These are phyloP conservation scores for Actinostola sp. DNA, from an alignment of 92 coral and sea anemone species.

Conservation along the genomic window DNA sequence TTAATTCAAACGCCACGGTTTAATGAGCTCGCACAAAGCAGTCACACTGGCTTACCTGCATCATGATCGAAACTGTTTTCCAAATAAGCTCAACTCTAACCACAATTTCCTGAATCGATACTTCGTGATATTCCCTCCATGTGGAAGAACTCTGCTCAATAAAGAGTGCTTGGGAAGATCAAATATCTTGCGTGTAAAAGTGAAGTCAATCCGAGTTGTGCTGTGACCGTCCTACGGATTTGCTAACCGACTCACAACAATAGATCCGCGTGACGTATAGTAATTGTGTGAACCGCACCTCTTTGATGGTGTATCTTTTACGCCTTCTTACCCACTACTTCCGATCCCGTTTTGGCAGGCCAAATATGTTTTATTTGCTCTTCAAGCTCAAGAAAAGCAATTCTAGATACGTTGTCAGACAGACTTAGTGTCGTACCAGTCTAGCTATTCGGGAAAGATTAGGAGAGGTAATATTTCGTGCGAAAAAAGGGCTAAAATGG, in stretches of 20 bases:
- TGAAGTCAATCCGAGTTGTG: neutral
- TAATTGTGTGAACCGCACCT: constrained; percentile 26
- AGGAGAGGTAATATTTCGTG: neutral
- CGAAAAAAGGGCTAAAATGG: neutral
- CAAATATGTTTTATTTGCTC: constrained; percentile 4
- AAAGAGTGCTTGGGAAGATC: neutral
- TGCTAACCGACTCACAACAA: constrained; percentile 18
- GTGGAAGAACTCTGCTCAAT: constrained; percentile 11
- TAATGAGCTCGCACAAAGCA: constrained; percentile 44
- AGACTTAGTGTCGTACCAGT: neutral
- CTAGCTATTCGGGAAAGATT: neutral
- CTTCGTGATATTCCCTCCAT: constrained; percentile 18
- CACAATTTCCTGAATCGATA: constrained; percentile 9
- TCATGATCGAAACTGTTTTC: constrained; percentile 38
- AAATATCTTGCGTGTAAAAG: constrained; percentile 2
- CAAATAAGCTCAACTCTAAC: constrained; percentile 10
- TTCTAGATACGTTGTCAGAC: neutral
- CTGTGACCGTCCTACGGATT: neutral
- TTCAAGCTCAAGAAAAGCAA: neutral
- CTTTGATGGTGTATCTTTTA: neutral
- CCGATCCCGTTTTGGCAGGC: constrained; percentile 19
- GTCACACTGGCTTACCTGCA: constrained; percentile 44
- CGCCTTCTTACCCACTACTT: constrained; percentile 16
- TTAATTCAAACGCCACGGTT: constrained; percentile 43
- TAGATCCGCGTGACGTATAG: constrained; percentile 34